A percentile compares a stretch with the other conserved stretches of the same genome.
Conservation (phyloP, 2,888 invertebrate species). For the Proisotoma minuta region DNA sequence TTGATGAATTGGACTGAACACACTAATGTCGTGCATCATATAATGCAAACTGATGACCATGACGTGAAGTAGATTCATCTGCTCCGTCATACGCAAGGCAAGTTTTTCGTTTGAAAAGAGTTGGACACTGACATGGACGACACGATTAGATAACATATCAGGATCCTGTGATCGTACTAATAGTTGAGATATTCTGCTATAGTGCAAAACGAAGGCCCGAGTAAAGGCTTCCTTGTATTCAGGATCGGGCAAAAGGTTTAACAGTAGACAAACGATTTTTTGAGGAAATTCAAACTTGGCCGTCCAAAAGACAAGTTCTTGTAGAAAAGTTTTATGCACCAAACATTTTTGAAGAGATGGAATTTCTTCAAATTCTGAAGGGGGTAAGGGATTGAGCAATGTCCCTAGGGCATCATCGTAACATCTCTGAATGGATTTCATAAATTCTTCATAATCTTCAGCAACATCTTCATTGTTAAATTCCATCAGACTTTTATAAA, state of each 20-base stretch:
- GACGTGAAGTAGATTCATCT: slow-evolving; percentile 81
- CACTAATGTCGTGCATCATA: slow-evolving; percentile 76
- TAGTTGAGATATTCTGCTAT: slow-evolving; percentile 88
- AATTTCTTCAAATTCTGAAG: slow-evolving; percentile 70
- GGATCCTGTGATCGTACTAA: slow-evolving; percentile 79
- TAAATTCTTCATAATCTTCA: slow-evolving; percentile 67
- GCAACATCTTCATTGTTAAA: slow-evolving; percentile 52
- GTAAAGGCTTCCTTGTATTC: slow-evolving; percentile 94
- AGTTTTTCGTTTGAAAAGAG: slow-evolving; percentile 90
- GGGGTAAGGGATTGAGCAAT: slow-evolving; percentile 69
- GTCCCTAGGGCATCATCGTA: slow-evolving; percentile 77
- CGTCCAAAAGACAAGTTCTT: slow-evolving; percentile 97
- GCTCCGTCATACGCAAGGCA: slow-evolving; percentile 84
- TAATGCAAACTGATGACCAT: slow-evolving; percentile 79
- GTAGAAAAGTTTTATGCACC: slow-evolving; percentile 76
- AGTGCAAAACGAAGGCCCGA: slow-evolving; percentile 90
- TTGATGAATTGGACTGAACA: slow-evolving; percentile 77
- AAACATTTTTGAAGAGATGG: slow-evolving; percentile 73
- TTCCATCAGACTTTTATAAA: slow-evolving; percentile 63
- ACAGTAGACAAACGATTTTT: slow-evolving; percentile 86
- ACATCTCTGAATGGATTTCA: slow-evolving; percentile 66
- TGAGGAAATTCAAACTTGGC: slow-evolving; percentile 96
- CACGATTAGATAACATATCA: slow-evolving; percentile 87
- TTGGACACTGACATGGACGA: slow-evolving; percentile 95
- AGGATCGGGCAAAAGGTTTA: slow-evolving; percentile 92